Base-by-base conservation (phyloP, 2,888 invertebrate genomes). In the Pseudococcus longispinus region DNA sequence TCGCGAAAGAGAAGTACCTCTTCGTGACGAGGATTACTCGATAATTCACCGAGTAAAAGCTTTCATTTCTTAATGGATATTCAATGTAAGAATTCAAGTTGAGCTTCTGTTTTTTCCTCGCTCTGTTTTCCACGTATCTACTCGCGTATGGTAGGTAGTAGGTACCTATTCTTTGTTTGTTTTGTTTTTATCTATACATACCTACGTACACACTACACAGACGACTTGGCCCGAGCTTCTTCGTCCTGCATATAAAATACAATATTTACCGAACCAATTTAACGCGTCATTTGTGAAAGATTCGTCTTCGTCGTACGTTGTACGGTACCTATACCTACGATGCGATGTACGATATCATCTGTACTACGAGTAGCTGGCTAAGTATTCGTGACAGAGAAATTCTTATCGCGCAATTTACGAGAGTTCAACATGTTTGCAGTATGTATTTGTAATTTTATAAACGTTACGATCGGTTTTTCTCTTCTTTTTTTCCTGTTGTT, bases 41-140 rank as follows among this genome's bases (percentile, higher is more conserved):
- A 80, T 80, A 42, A 80, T 80, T 80, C 77, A 42, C 42, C 42
- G 42, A 80, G 32, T 74, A 37, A 74, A 80, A 80, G 77, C 77
- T 80, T 80, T 80, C 77, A 80, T 80, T 80, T 80, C 77, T 37
- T 80, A 80, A 80, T 80, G 77, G 77, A 80, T 80, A 42, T 80
- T 80, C 77, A 80, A 80, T 80, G 77, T 80, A 80, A 80, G 77
- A 80, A 18, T 80, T 80, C 42, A n/a, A 80, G 37, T 80, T 29
- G 77, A 42, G 42, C 74, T 74, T 29, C 15, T 29, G 8, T 37
- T 32, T 37, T 32, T 74, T 74, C 5, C 8, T 32, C 74, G 32
- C 13, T 29, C 13, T 26, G 70, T 29, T n/a, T 70, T 70, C 29
- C 11, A 20, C 20, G 20, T 29, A 37, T 70, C 15, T 37, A 15